Conservation (phyloP, 2,797 vertebrate genomes). For the Takifugu rubripes region DNA sequence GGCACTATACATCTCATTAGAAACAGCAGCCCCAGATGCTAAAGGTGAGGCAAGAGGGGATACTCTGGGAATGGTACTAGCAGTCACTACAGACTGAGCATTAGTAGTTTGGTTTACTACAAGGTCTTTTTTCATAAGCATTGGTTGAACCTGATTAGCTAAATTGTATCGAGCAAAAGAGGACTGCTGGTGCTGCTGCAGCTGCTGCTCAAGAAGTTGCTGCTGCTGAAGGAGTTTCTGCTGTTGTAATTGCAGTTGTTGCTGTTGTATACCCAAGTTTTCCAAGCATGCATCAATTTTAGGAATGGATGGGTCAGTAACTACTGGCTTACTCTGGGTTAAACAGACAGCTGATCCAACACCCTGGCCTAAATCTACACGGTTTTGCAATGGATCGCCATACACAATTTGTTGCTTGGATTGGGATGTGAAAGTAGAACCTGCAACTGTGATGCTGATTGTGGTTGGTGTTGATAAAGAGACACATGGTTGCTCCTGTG, state of each 20-base stretch:
- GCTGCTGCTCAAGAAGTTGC: slow-evolving; percentile 76
- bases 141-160: slow-evolving; percentile 85
- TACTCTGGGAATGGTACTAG: slow-evolving; percentile 78
- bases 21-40: slow-evolving; percentile 55
- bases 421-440: slow-evolving; percentile 87
- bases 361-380: slow-evolving; percentile 92
- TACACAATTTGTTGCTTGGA: slow-evolving; percentile 89
- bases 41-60: slow-evolving; percentile 77
- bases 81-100: slow-evolving; percentile 71
- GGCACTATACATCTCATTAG: slow-evolving; percentile 80
- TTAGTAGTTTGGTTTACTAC: slow-evolving; percentile 82
- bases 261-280: slow-evolving; percentile 81
- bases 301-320: slow-evolving; percentile 74
- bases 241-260: slow-evolving; percentile 79
- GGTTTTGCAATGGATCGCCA: slow-evolving; percentile 93
- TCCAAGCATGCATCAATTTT: slow-evolving; percentile 83
- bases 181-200: slow-evolving; percentile 80
- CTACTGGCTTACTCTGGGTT: slow-evolving; percentile 82
- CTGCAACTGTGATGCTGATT: slow-evolving; percentile 86
- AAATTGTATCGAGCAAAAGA: slow-evolving; percentile 91
- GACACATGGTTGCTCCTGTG: slow-evolving; percentile 89
- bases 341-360: slow-evolving; percentile 90
- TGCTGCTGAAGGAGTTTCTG: slow-evolving; percentile 77
- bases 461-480: slow-evolving; percentile 86
- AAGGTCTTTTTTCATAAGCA: slow-evolving; percentile 87